Base-by-base conservation (phyloP, 53 echinoderm and acorn worm species). In the Crossaster papposus region DNA sequence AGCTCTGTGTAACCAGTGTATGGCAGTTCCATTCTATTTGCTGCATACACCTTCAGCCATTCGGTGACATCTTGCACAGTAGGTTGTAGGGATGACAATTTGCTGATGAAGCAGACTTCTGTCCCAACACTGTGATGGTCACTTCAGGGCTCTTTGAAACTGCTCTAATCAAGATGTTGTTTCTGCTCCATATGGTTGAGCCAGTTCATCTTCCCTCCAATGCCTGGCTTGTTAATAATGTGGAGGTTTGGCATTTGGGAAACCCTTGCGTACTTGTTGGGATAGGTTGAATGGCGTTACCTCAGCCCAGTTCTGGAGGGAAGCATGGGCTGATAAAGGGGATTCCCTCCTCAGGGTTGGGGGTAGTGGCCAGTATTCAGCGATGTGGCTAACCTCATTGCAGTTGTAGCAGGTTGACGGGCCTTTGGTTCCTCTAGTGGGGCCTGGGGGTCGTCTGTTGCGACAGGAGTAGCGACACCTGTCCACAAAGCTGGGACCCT, bases 1-100 rank as follows among this genome's bases (percentile, higher is more conserved):
- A 88, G 55, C 64, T 78, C 88, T 3, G 38, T 38, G 78, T 88
- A 88, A 13, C 88, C n/a, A n/a, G n/a, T n/a, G n/a, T n/a, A n/a
- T n/a, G n/a, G n/a, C n/a, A n/a, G n/a, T n/a, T n/a, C n/a, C 79
- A 75, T 2, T 22, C 77, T 76, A 76, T 86, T 86, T 6, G 87
- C 87, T 12, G 75, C 53, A 51, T 55, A 77, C 30, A 88, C 78
- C 29, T 77, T 75, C 64, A 88, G 76, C 88, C 77, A 88, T 26
- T n/a, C n/a, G n/a, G n/a, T n/a, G n/a, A n/a, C n/a, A n/a, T n/a
- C n/a, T n/a, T n/a, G n/a, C n/a, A n/a, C n/a, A 9, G 64, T 12
- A 28, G 79, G 79, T 30, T 79, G 79, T 53, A 29, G 24, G 54
- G 79, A 26, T 24, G 79, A 53, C 54, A 79, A 22, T 30, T 29